A percentile compares a stretch with the other conserved stretches of the same genome.
Conservation (phyloP, 2,888 invertebrate genomes). For the Pollenia amentaria region DNA sequence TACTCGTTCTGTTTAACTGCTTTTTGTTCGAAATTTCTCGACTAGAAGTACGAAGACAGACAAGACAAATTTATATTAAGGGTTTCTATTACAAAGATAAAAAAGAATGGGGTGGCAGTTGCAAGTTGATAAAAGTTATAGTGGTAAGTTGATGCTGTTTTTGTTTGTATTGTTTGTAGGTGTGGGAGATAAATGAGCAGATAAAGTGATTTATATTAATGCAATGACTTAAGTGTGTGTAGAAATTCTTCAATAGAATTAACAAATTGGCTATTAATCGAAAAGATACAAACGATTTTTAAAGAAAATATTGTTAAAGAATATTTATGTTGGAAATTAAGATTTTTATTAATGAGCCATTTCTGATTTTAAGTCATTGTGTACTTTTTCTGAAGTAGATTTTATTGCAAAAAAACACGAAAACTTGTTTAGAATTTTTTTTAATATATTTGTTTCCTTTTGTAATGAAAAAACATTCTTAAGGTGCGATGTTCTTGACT, state of each 20-base stretch:
- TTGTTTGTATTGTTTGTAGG: slow-evolving; percentile 41
- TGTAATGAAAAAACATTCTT: slow-evolving; percentile 30
- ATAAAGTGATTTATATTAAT: slow-evolving; percentile 72
- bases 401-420: slow-evolving; percentile 34
- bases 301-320: neutral
- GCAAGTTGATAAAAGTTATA: slow-evolving; percentile 38
- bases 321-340: neutral
- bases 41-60: neutral
- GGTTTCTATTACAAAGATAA: slow-evolving; percentile 37
- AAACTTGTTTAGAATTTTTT: neutral
- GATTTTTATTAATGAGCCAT: neutral
- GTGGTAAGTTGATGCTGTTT: slow-evolving; percentile 43
- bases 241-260: slow-evolving; percentile 20
- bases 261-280: slow-evolving; percentile 31
- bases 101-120: slow-evolving; percentile 12
- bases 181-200: slow-evolving; percentile 69
- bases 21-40: slow-evolving; percentile 51
- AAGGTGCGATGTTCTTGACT: slow-evolving; percentile 82
- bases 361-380: neutral
- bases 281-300: neutral
- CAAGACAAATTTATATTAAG: slow-evolving; percentile 59
- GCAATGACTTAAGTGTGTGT: slow-evolving; percentile 39
- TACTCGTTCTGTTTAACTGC: slow-evolving; percentile 76
- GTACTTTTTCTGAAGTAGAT: neutral
- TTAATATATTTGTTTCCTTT: neutral